phyloP scores from a whole-genome alignment of 2,797 vertebrate species.

The Phoebastria nigripes region DNA sequence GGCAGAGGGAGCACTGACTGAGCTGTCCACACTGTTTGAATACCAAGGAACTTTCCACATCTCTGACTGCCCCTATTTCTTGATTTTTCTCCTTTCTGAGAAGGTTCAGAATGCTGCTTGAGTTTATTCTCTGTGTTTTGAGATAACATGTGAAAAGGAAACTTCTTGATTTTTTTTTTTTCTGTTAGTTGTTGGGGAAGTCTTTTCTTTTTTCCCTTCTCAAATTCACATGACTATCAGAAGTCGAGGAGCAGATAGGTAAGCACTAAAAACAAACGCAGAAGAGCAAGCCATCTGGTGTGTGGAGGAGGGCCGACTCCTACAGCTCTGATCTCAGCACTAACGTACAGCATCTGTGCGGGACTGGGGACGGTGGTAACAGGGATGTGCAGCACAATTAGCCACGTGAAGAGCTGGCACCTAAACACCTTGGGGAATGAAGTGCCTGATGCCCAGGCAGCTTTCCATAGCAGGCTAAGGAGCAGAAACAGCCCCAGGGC shows the following conservation, averaged over 20 bases:
- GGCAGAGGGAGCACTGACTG: not conserved
- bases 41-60: not conserved
- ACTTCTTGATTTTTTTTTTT: not conserved
- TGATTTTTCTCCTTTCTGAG: not conserved
- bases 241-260: constrained; percentile 45
- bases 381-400: constrained; percentile 6
- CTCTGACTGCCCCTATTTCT: not conserved
- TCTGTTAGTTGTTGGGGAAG: not conserved
- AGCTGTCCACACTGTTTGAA: not conserved
- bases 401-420: not conserved
- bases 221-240: constrained; percentile 44
- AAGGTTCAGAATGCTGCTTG: not conserved
- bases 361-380: not conserved
- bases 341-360: constrained; percentile 31
- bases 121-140: not conserved
- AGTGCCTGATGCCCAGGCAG: not conserved
- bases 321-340: constrained; percentile 54
- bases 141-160: constrained; percentile 6
- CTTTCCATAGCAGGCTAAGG: not conserved
- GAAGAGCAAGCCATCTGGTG: constrained; percentile 57
- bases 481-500: not conserved
- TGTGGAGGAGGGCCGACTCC: constrained; percentile 65
- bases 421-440: not conserved
- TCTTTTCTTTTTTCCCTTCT: not conserved
- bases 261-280: constrained; percentile 18